Evolutionary conservation across 2,888 invertebrate genomes (phyloP), one percentile per base, ranked within the genome.

Genomic region (Epistrophe eligans): DNA sequence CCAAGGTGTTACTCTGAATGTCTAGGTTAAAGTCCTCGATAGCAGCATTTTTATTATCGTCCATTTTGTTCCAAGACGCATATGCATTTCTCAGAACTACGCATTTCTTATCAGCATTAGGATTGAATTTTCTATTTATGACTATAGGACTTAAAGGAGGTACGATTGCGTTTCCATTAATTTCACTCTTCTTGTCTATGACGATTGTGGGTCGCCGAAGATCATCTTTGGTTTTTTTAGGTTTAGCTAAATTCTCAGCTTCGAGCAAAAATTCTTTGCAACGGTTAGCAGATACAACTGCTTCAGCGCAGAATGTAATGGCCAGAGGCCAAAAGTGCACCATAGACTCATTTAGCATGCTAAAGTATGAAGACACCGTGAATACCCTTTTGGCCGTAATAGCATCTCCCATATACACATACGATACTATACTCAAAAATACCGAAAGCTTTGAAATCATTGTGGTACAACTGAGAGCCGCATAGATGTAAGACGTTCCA

Each of bases 241-340:
- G 80, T 73, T 84, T 10, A 93, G 93, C 64, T n/a, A 84, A 45
- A 10, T 81, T 74, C 10, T 81, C 88, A 0, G 90, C 91, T 45
- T 90, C 90, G 7, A 95, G 72, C 88, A 96, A 90, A 88, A 96
- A 96, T 88, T 95, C 95, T 90, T 96, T 95, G 85, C 97, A 94
- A 90, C 97, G 94, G 62, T 94, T 94, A 32, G 96, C 94, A 32
- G 97, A 96, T 0, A 98, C 96, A 58, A 95, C 94, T 0, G 95
- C 96, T 91, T 98, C 98, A 0, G 97, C 94, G 0, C 96, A 94
- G 90, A 96, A 96, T 2, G 96, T 95, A 50, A 98, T 95, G 0
- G 96, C 96, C 89, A 95, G 94, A 0, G 98, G 97, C 89, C 97
- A 95, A 91, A 96, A 97, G 45, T 97, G 95, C 0, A 96, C 97